Evolutionary conservation across 2,888 invertebrate species (phyloP), one percentile per base, ranked within the genome.

Genomic region (Lasioglossum villosulum): DNA sequence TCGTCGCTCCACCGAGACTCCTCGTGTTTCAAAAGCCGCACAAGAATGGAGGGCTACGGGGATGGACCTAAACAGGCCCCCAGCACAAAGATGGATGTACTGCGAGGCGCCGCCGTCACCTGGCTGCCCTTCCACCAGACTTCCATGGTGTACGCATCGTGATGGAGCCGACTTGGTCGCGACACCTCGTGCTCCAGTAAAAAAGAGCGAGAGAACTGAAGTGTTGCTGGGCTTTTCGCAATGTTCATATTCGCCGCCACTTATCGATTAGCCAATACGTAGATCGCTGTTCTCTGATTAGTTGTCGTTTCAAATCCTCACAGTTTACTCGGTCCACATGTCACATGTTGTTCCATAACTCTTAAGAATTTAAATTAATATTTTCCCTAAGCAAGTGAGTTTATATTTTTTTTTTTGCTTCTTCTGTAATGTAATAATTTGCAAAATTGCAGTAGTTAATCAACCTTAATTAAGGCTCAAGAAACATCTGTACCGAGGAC

Each of bases 61-160:
- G 89, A 88, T 88, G 83, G 80, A 82, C 84, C 85, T 82, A 83
- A 88, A 86, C 88, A 82, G 88, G 87, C 84, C 86, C 83, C 84
- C 73, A 84, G 70, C 88, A 90, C 90, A 91, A 95, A 95, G 95
- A 95, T 95, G 92, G 92, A 95, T 95, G 94, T 93, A 91, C 87
- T 93, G 84, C 91, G 87, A 94, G 94, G 95, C 95, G 95, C 95
- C 94, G 93, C 93, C 92, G 92, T 94, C 94, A 94, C 95, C 94
- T 95, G 87, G 90, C 84, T 80, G 84, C 78, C 85, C 84, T 86
- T 85, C 88, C 75, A 85, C 89, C 91, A 92, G 92, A 93, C 93
- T 91, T 89, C 80, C 88, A 91, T 84, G 88, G 88, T 86, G 68
- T 37, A 68, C 16, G 30, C 85, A 83, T 72, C 71, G 59, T 72